Percentiles rank a stretch among this genome's conserved stretches.
Conservation (phyloP, 1,140 invertebrate species). For the Dendroctonus valens region DNA sequence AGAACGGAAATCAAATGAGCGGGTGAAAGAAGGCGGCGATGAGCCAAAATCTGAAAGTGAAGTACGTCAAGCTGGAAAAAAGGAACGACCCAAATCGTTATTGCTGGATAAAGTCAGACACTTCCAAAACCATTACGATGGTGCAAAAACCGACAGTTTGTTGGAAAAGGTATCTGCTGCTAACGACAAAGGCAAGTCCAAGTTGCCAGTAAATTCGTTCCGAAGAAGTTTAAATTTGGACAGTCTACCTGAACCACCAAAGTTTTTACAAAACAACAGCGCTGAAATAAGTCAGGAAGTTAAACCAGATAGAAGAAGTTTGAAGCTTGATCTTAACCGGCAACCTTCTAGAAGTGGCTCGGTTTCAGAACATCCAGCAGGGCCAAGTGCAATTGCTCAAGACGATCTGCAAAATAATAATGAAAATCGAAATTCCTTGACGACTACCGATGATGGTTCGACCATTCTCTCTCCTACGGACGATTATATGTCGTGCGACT, state of each 20-base stretch:
- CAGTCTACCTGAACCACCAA: conserved; percentile 36
- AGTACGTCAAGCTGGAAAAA: conserved; percentile 28
- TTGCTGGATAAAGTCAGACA: conserved; percentile 40
- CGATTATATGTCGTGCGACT: conserved; percentile 64
- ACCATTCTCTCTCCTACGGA: conserved; percentile 60
- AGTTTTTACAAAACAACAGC: conserved; percentile 25
- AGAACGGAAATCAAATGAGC: not conserved
- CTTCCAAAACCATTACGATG: conserved; percentile 31
- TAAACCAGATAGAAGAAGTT: conserved; percentile 52
- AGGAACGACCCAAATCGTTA: conserved; percentile 39
- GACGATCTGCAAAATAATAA: conserved; percentile 33
- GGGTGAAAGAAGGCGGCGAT: not conserved
- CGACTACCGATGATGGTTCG: conserved; percentile 49
- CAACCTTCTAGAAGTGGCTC: conserved; percentile 55
- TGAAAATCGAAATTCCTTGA: conserved; percentile 51
- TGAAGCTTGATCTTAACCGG: conserved; percentile 68
- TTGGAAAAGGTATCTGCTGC: conserved; percentile 6
- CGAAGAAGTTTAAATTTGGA: conserved; percentile 46
- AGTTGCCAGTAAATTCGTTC: conserved; percentile 45
- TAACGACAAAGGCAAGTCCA: conserved; percentile 42
- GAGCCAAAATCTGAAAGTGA: conserved; percentile 18
- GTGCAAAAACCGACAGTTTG: conserved; percentile 33
- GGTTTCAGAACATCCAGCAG: conserved; percentile 2
- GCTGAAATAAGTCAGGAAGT: conserved; percentile 17
- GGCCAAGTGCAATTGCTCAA: not conserved